These are phyloP conservation scores for Arremon brunneinucha DNA, from an alignment of 2,797 vertebrate genomes.

Conservation along the genomic window DNA sequence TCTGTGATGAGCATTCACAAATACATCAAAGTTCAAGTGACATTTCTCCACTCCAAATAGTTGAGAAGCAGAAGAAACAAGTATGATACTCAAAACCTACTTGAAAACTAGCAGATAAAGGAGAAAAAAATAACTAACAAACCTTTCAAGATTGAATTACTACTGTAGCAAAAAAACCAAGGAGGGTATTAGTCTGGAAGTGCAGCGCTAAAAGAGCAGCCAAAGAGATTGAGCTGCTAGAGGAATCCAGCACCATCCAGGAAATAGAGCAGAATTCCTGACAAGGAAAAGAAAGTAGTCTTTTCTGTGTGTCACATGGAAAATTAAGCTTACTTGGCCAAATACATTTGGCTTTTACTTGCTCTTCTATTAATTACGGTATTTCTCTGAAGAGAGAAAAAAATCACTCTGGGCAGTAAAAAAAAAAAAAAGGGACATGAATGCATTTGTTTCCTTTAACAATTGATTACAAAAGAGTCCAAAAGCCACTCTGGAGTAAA, in stretches of 20 bases:
- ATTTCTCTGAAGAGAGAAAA: background rate
- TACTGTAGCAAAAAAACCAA: background rate
- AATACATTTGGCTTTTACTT: background rate
- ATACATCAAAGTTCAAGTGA: background rate
- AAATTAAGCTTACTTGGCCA: background rate
- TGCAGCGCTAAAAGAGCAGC: background rate
- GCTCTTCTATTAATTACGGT: background rate
- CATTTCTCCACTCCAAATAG: background rate
- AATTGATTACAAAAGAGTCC: background rate
- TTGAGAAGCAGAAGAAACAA: background rate
- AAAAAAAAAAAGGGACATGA: background rate
- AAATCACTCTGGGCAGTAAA: background rate
- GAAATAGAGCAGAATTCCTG: background rate
- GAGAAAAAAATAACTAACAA: background rate
- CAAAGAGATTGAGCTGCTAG: background rate
- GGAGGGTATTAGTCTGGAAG: background rate
- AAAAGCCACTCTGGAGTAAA: background rate
- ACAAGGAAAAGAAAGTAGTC: background rate
- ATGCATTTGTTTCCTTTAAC: background rate
- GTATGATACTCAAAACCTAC: background rate
- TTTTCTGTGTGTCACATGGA: background rate
- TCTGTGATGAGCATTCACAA: background rate
- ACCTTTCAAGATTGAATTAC: background rate
- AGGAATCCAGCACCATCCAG: background rate
- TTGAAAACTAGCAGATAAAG: background rate